phyloP scores from a whole-genome alignment of 2,797 vertebrate species.

The Parotocinclus haroldoi region DNA sequence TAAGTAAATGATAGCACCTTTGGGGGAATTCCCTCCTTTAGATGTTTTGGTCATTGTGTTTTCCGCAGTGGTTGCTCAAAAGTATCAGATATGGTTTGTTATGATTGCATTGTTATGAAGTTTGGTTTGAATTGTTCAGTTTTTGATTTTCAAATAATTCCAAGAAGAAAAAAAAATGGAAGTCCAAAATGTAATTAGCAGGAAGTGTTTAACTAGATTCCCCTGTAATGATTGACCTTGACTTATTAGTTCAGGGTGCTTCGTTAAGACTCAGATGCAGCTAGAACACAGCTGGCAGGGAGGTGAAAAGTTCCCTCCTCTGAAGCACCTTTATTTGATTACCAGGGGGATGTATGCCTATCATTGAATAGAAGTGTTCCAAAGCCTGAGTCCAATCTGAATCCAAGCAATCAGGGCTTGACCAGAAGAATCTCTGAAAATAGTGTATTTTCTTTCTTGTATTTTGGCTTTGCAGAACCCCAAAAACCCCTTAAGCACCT shows the following conservation, averaged over 20 bases:
- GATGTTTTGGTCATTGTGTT: slow-evolving; percentile 10
- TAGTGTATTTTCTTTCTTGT: slow-evolving; percentile 64
- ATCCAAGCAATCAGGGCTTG: slow-evolving; percentile 56
- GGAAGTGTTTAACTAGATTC: neutral
- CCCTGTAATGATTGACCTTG: slow-evolving; percentile 6
- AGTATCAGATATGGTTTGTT: slow-evolving; percentile 32
- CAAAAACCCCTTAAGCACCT: slow-evolving; percentile 62
- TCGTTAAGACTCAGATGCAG: neutral
- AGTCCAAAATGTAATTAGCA: neutral
- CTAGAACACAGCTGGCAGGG: slow-evolving; percentile 16
- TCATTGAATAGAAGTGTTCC: slow-evolving; percentile 47
- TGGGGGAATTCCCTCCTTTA: slow-evolving; percentile 16
- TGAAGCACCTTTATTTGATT: slow-evolving; percentile 71
- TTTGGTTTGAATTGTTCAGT: neutral
- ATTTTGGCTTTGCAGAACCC: slow-evolving; percentile 49
- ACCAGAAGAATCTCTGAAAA: slow-evolving; percentile 65
- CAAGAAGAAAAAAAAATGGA: no score
- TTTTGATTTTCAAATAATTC: neutral
- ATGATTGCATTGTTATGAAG: slow-evolving; percentile 27
- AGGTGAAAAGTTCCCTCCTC: slow-evolving; percentile 62
- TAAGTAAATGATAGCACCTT: slow-evolving; percentile 24
- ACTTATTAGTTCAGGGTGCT: neutral
- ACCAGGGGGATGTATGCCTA: slow-evolving; percentile 58
- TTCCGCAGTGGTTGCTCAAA: slow-evolving; percentile 27
- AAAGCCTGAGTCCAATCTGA: slow-evolving; percentile 35